phyloP scores from a whole-genome alignment of 1,140 invertebrate species.

The Drosophila kanapiae region DNA sequence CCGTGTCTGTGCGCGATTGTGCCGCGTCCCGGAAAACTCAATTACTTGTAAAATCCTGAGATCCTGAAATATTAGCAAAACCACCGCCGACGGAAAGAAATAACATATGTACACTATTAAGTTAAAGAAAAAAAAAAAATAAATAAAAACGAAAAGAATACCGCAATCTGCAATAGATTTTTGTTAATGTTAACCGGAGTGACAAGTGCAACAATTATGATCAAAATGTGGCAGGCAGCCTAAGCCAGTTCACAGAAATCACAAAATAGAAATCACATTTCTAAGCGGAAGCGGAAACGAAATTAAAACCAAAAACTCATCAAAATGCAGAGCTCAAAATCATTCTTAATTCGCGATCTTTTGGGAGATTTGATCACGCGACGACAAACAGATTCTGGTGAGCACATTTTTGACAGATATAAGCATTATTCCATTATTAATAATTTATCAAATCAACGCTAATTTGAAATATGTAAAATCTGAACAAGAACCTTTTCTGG shows the following conservation, averaged over 20 bases:
- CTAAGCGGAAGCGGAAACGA: neutral
- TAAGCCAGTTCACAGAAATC: neutral
- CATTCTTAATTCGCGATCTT: conserved; percentile 91
- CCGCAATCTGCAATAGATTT: neutral
- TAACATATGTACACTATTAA: neutral
- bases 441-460: no score
- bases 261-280: neutral
- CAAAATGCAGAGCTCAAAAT: conserved; percentile 91
- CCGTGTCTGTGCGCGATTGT: conserved; percentile 14
- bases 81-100: conserved; percentile 3
- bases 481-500: no score
- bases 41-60: conserved; percentile 14
- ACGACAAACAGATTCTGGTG: conserved; percentile 85
- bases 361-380: conserved; percentile 90
- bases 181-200: conserved; percentile 24
- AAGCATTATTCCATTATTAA: neutral
- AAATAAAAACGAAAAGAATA: neutral
- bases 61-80: neutral
- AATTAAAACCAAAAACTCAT: conserved; percentile 60
- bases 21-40: conserved; percentile 21
- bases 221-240: neutral
- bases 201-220: conserved; percentile 7
- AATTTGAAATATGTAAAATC: no score
- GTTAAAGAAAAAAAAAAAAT: neutral
- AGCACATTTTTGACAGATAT: neutral